Percentiles rank a stretch among this genome's conserved stretches.
Conservation (phyloP, 2,888 invertebrate species). For the Baccha elongata region DNA sequence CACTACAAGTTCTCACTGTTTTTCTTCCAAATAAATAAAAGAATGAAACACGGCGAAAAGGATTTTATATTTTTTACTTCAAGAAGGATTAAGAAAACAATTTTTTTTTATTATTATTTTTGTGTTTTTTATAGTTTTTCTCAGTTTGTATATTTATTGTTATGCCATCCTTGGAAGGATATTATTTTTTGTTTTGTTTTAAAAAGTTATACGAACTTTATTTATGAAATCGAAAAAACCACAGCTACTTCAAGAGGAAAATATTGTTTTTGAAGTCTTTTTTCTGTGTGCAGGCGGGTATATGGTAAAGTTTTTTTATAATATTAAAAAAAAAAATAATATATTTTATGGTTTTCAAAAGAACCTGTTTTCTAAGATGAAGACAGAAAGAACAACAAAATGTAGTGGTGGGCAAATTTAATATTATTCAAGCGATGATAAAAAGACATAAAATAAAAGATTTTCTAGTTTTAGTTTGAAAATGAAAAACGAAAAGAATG, state of each 20-base stretch:
- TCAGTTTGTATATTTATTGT: slow-evolving; percentile 7
- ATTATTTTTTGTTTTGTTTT: not conserved
- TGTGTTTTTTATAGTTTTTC: slow-evolving; percentile 12
- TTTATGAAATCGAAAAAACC: slow-evolving; percentile 54
- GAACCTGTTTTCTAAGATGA: not conserved
- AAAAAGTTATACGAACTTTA: slow-evolving; percentile 44
- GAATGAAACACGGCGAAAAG: slow-evolving; percentile 25
- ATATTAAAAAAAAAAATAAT: slow-evolving; percentile 54
- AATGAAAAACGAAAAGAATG: too few species aligned
- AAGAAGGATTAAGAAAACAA: slow-evolving; percentile 52
- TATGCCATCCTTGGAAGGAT: slow-evolving; percentile 15
- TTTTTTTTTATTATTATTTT: slow-evolving; percentile 8
- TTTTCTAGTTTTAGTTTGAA: too few species aligned
- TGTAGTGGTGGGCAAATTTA: not conserved
- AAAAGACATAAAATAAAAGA: too few species aligned
- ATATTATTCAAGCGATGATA: not conserved
- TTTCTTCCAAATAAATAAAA: not conserved
- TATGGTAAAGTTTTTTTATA: slow-evolving; percentile 24
- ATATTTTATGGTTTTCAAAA: slow-evolving; percentile 29
- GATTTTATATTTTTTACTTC: slow-evolving; percentile 12
- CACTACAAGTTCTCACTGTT: slow-evolving; percentile 29
- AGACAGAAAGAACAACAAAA: not conserved
- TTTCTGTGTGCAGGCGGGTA: slow-evolving; percentile 3
- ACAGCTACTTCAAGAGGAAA: slow-evolving; percentile 18
- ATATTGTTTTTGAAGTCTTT: slow-evolving; percentile 10